Percentiles rank a stretch among this genome's conserved stretches.
Evolutionary conservation across 2,888 invertebrate species (phyloP).

Genomic region (Rhaphigaster nebulosa): DNA sequence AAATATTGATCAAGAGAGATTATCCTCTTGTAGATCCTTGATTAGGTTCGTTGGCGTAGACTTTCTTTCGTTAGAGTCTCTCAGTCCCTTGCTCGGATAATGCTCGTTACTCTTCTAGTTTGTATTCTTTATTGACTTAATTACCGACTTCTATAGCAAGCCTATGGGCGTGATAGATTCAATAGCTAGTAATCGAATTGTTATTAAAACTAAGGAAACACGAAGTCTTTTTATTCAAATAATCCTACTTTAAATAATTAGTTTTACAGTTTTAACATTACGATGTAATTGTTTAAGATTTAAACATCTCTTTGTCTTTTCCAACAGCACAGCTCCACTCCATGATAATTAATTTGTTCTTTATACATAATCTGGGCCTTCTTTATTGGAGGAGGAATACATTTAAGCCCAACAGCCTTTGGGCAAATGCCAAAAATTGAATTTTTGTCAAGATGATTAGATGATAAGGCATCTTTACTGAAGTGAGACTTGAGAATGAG

Average conservation of each 20-base stretch:
- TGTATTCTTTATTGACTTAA: background rate
- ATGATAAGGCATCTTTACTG: too few species aligned
- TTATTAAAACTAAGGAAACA: background rate
- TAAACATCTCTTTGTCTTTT: background rate
- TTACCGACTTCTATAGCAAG: background rate
- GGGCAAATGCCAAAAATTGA: too few species aligned
- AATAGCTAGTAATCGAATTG: background rate
- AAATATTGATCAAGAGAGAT: constrained; percentile 19
- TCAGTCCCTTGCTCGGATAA: background rate
- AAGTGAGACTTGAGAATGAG: too few species aligned
- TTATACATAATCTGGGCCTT: too few species aligned
- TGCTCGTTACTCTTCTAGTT: background rate
- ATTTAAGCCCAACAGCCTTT: too few species aligned
- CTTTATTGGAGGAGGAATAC: too few species aligned
- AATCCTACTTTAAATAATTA: background rate
- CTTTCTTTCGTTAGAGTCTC: background rate
- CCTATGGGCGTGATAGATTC: background rate
- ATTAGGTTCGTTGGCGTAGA: background rate
- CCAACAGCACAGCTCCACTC: too few species aligned
- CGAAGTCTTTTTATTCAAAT: background rate
- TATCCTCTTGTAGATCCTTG: background rate
- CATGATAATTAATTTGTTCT: too few species aligned
- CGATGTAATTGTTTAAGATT: too few species aligned
- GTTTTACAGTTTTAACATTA: background rate
- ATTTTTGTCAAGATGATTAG: too few species aligned